Base-by-base conservation (phyloP, 2,797 vertebrate genomes). In the Schizopygopsis malacanthus region DNA sequence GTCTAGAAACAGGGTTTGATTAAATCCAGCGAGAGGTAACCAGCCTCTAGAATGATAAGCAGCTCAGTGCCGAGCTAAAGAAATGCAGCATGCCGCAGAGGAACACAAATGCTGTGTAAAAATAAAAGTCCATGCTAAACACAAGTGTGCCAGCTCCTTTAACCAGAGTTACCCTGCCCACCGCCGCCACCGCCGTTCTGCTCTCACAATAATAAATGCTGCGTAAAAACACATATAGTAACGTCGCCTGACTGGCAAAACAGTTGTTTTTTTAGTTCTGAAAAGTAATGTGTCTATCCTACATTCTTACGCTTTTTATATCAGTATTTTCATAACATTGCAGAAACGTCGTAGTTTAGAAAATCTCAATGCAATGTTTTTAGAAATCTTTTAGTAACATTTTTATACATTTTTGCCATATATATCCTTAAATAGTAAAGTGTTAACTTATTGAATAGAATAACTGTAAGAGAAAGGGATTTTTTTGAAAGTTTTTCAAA, bases 31-130 rank as follows among this genome's bases (percentile, higher is more conserved):
- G 28, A 67, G 75, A 52, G 65, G 63, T 69, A 77, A 20, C 56
- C 69, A 85, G 79, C 37, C 80, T 47, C 76, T 80, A 54, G 87
- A 79, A 85, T 85, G 78, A 86, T 85, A 75, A 84, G 84, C 83
- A 77, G 82, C 67, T 76, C 82, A 37, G 61, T 33, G 54, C 56
- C 12, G 52, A 80, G 52, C 39, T 70, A 56, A 79, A 79, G 56
- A 85, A 39, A 73, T 73, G 33, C 33, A 33, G 33, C 33, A 33
- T 33, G 65, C 54, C 4, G 69, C 83, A 85, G 76, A 79, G 83
- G 39, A 78, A 85, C 76, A 59, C 76, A 79, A 85, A 72, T 52
- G 18, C 50, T 61, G 39, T 69, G 18, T 63, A 63, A 56, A 43
- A 81, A 47, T 76, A 81, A 84, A 82, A 69, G 41, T 33, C 41